phyloP scores from a whole-genome alignment of 2,113 vertebrate genomes.

The Hyla sarda region DNA sequence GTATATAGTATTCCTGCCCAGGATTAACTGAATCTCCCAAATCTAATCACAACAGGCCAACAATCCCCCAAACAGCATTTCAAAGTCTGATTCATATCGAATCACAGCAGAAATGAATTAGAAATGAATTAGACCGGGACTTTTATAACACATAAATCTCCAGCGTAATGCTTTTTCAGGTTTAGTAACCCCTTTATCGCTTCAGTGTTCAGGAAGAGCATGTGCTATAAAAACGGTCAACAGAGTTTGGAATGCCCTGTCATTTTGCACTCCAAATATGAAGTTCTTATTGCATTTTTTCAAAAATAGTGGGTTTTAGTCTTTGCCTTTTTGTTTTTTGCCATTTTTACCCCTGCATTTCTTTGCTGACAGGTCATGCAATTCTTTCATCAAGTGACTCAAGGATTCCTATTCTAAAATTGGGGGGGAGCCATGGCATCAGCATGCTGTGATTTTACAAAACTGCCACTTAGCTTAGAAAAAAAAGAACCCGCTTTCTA shows the following conservation, averaged over 20 bases:
- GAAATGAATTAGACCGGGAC: conserved; percentile 34
- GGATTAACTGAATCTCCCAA: conserved; percentile 45
- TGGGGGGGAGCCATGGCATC: no score
- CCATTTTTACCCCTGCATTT: no score
- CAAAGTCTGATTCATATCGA: conserved; percentile 33
- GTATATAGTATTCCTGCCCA: conserved; percentile 32
- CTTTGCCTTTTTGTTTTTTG: no score
- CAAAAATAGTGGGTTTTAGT: no score
- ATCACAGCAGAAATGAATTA: conserved; percentile 34
- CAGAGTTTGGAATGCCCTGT: background rate
- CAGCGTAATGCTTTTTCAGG: background rate
- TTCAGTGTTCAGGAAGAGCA: background rate
- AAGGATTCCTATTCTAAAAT: no score
- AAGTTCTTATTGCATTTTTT: no score
- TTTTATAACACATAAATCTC: conserved; percentile 35
- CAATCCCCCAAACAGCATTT: conserved; percentile 40
- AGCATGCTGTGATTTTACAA: no score
- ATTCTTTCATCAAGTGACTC: no score
- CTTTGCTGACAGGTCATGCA: no score
- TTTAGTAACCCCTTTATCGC: conserved; percentile 28
- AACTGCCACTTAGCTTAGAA: no score
- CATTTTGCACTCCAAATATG: no score
- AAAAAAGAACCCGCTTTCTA: no score
- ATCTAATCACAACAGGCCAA: conserved; percentile 46
- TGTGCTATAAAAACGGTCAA: background rate